A percentile compares a stretch with the other conserved stretches of the same genome.
Conservation (phyloP, 2,888 invertebrate species). For the Philonicus albiceps region DNA sequence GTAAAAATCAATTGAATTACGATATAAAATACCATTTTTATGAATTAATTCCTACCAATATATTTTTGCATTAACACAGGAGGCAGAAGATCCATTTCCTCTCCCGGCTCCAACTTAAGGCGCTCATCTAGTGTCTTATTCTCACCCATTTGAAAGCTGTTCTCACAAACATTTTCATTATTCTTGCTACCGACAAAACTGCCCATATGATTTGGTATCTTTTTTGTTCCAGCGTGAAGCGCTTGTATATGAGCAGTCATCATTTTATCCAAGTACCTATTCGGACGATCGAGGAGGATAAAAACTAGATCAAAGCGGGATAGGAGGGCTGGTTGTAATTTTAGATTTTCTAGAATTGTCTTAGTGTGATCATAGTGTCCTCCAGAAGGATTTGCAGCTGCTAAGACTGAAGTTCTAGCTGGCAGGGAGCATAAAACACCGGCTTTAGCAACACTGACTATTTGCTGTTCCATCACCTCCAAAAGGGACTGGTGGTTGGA, state of each 20-base stretch:
- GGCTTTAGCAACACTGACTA: conserved; percentile 90
- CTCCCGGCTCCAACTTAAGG: conserved; percentile 65
- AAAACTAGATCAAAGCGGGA: conserved; percentile 94
- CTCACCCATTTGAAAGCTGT: conserved; percentile 51
- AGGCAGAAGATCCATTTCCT: conserved; percentile 77
- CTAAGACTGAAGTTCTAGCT: conserved; percentile 84
- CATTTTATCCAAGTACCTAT: conserved; percentile 65
- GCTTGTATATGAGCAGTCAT: conserved; percentile 76
- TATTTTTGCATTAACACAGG: conserved; percentile 84
- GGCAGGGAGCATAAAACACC: conserved; percentile 84
- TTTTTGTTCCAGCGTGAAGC: conserved; percentile 69
- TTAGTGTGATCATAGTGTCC: conserved; percentile 90
- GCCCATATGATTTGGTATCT: conserved; percentile 57
- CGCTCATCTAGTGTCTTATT: conserved; percentile 61
- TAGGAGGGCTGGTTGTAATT: conserved; percentile 82
- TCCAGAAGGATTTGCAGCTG: conserved; percentile 90
- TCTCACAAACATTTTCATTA: conserved; percentile 53
- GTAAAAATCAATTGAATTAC: neutral
- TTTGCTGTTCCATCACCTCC: conserved; percentile 95
- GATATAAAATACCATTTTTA: neutral
- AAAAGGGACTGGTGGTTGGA: conserved; percentile 81
- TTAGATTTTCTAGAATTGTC: conserved; percentile 88
- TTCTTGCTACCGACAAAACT: conserved; percentile 58
- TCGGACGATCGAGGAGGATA: conserved; percentile 85
- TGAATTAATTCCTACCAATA: conserved; percentile 63